phyloP scores from a whole-genome alignment of 64 coral and sea anemone genomes.

The Actinia equina region DNA sequence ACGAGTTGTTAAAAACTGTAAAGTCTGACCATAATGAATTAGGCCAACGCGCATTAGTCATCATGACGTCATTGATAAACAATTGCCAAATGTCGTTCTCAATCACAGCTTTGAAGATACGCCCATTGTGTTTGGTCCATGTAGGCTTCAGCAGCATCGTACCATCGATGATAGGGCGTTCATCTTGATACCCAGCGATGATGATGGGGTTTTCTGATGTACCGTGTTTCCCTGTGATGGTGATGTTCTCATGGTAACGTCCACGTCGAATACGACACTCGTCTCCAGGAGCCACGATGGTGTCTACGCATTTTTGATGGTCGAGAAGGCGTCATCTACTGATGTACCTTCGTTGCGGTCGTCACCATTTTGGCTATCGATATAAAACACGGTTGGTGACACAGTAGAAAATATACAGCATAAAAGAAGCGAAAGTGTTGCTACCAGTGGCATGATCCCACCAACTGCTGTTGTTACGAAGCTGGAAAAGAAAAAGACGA shows the following conservation, averaged over 20 bases:
- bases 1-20: conserved; percentile 64
- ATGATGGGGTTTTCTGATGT: conserved; percentile 23
- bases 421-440: background rate
- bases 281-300: conserved; percentile 11
- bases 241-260: conserved; percentile 66
- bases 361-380: conserved; percentile 19
- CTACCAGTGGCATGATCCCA: background rate
- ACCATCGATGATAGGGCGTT: conserved; percentile 70
- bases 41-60: conserved; percentile 82
- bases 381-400: conserved; percentile 3
- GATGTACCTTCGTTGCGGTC: background rate
- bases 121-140: conserved; percentile 37
- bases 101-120: conserved; percentile 35
- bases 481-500: background rate
- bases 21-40: conserved; percentile 67
- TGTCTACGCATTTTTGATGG: conserved; percentile 29
- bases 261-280: conserved; percentile 54
- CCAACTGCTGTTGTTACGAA: background rate
- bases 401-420: background rate
- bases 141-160: conserved; percentile 31
- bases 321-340: background rate
- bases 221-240: conserved; percentile 58
- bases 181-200: conserved; percentile 46
- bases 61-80: conserved; percentile 56
- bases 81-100: conserved; percentile 60